Evolutionary conservation across 2,113 vertebrate genomes (phyloP).

Genomic region (Callipepla squamata): DNA sequence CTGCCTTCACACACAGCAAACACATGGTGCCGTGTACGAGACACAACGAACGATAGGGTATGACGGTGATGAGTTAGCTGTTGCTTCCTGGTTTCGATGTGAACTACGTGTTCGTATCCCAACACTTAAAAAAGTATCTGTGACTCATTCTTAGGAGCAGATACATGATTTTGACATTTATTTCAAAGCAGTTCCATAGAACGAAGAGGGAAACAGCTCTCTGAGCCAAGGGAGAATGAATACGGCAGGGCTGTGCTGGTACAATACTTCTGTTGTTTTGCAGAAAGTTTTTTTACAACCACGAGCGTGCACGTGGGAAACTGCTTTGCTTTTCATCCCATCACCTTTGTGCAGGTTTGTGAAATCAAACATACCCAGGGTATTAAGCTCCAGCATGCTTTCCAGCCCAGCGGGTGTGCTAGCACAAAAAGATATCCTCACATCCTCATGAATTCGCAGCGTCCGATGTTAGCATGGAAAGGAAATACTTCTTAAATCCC

Average conservation of each 20-base stretch:
- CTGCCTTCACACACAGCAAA: not conserved
- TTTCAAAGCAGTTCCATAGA: not conserved
- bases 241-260: not conserved
- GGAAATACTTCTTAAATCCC: not conserved
- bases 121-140: not conserved
- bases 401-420: not conserved
- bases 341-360: not conserved
- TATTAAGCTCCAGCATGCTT: not conserved
- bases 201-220: not conserved
- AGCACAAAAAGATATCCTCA: not conserved
- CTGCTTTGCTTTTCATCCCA: not conserved
- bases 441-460: not conserved
- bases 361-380: not conserved
- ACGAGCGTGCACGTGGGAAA: rapidly evolving
- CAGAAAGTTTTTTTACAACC: not conserved
- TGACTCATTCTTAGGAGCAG: no score
- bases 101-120: not conserved
- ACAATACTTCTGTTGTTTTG: not conserved
- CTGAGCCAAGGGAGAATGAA: not conserved
- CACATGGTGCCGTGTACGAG: not conserved
- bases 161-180: not conserved
- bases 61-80: not conserved
- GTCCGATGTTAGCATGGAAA: rapidly evolving
- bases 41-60: not conserved
- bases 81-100: not conserved